Evolutionary conservation across 1,140 invertebrate genomes (phyloP), one percentile per base, ranked within the genome.

Genomic region (Drosophila miranda): DNA sequence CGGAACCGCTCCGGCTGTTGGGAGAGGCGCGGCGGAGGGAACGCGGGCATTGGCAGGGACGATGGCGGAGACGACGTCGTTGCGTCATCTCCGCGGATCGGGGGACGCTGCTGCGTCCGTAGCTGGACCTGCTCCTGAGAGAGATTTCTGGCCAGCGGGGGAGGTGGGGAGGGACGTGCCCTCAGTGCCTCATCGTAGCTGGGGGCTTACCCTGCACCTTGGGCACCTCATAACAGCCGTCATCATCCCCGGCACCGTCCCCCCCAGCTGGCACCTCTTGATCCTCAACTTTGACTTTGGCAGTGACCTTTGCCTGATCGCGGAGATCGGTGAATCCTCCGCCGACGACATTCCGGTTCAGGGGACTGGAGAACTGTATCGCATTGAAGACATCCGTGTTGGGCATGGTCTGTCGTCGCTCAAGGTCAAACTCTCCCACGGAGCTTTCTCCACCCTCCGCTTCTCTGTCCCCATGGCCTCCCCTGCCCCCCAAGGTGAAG

Each of bases 361-460:
- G 42, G 6, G 90, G 90, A 75, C 90, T 91, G 44, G 69, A 83
- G 55, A 91, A 91, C 38, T 86, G 76, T 19, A 91, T 89, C 1
- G 82, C 44, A 45, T 75, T 73, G 3, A 91, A 91, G 8, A 91
- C 81, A 63, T 91, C 90, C 41, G 88, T 87, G 21, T 67, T 79
- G 55, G 88, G 84, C 67, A 91, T 68, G 3, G 90, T 90, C 59
- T 89, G 78, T 2, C 79, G 82, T 9, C 86, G 73, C n/a, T 87
- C 89, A 21, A 71, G 46, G 41, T 78, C 62, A 58, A 44, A 42
- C 46, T 72, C 44, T 9, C 54, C 23, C 3, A 38, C 3, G 19
- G 43, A 6, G 49, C 28, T 21, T 6, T 30, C 62, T 11, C 9
- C 11, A 26, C 3, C 13, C 21, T 46, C 19, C 21, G 16, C 8